phyloP scores from a whole-genome alignment of 2,888 invertebrate genomes.

The Polia nebulosa region DNA sequence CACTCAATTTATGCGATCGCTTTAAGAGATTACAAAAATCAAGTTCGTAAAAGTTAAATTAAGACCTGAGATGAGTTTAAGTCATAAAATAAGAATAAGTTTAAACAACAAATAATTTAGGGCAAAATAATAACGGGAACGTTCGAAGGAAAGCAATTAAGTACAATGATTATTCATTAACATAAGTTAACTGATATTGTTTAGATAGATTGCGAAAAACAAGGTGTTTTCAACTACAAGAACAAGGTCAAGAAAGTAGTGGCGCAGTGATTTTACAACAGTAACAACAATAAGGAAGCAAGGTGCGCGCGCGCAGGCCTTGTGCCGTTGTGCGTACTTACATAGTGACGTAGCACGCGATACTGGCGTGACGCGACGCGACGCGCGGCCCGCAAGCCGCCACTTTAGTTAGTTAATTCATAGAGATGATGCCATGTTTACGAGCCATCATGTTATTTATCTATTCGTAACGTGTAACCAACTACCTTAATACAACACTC shows the following conservation, averaged over 20 bases:
- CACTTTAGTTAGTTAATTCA: slow-evolving; percentile 51
- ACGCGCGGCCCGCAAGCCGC: slow-evolving; percentile 26
- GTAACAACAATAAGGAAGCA: slow-evolving; percentile 80
- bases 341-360: slow-evolving; percentile 84
- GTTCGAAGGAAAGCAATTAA: slow-evolving; percentile 41
- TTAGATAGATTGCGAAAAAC: slow-evolving; percentile 38
- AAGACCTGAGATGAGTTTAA: slow-evolving; percentile 24
- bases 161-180: slow-evolving; percentile 45
- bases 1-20: slow-evolving; percentile 38
- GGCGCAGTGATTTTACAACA: slow-evolving; percentile 67
- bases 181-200: slow-evolving; percentile 34
- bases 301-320: slow-evolving; percentile 76
- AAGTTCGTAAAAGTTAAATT: slow-evolving; percentile 29
- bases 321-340: slow-evolving; percentile 80
- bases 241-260: slow-evolving; percentile 55
- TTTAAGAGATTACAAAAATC: slow-evolving; percentile 32
- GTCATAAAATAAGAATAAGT: slow-evolving; percentile 29
- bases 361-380: slow-evolving; percentile 78
- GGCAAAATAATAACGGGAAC: slow-evolving; percentile 40
- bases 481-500: slow-evolving; percentile 12
- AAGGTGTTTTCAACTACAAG: slow-evolving; percentile 43
- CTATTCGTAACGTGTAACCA: slow-evolving; percentile 33
- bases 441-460: slow-evolving; percentile 43
- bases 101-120: slow-evolving; percentile 51
- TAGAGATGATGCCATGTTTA: slow-evolving; percentile 57